Conservation (phyloP, 2,888 invertebrate genomes). For the Thymelicus sylvestris region DNA sequence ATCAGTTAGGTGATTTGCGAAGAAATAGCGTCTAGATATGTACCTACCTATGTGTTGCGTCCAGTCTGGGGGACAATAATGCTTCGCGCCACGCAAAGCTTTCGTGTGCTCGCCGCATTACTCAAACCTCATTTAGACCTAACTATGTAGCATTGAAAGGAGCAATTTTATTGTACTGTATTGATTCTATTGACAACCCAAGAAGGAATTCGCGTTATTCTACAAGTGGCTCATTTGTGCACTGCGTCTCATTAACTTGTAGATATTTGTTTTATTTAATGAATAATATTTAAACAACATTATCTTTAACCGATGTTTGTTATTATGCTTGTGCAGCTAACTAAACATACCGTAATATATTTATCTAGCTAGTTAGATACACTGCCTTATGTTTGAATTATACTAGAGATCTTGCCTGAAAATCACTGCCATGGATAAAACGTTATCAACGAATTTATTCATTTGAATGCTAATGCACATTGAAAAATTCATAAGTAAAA, state of each 20-base stretch:
- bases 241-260: constrained; percentile 61
- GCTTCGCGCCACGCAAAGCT: constrained; percentile 68
- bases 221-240: constrained; percentile 57
- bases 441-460: too few species aligned
- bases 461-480: too few species aligned
- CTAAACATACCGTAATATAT: too few species aligned
- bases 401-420: too few species aligned
- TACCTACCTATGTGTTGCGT: constrained; percentile 43
- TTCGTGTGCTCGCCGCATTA: constrained; percentile 77
- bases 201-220: constrained; percentile 64
- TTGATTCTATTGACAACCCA: constrained; percentile 76
- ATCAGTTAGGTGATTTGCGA: constrained; percentile 37
- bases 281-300: not conserved
- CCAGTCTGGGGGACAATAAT: constrained; percentile 52
- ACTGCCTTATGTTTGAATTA: too few species aligned
- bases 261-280: constrained; percentile 48
- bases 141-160: constrained; percentile 79
- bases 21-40: constrained; percentile 42
- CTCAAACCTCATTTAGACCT: constrained; percentile 83
- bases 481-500: too few species aligned
- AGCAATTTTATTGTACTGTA: constrained; percentile 81
- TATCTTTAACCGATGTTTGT: too few species aligned
- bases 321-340: too few species aligned
- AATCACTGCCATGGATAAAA: too few species aligned
- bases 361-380: too few species aligned